These are phyloP conservation scores for Mesorhabditis sp. DNA, from an alignment of 2,888 invertebrate genomes.

Conservation along the genomic window DNA sequence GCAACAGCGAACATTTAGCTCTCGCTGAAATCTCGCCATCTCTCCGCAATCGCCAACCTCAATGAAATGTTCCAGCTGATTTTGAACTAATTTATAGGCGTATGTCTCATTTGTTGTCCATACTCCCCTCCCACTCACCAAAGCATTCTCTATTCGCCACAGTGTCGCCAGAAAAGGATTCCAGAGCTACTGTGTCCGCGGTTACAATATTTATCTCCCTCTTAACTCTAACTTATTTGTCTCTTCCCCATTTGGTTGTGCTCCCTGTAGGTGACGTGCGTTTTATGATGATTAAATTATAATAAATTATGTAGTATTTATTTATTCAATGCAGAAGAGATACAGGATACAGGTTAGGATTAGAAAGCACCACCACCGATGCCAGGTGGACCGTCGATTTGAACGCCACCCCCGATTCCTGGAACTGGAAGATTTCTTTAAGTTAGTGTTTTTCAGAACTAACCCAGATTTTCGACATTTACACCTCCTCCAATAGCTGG, in stretches of 20 bases:
- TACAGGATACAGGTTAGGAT: too few relatives aligned
- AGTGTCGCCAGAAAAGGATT: too few relatives aligned
- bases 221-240: too few relatives aligned
- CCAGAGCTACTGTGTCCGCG: too few relatives aligned
- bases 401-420: not conserved
- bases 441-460: not conserved
- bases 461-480: too few relatives aligned
- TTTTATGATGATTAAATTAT: too few relatives aligned
- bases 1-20: slow-evolving; percentile 63
- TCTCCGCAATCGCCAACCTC: slow-evolving; percentile 65
- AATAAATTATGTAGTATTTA: not conserved
- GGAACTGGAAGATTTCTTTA: not conserved
- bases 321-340: not conserved
- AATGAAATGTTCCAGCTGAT: slow-evolving; percentile 87
- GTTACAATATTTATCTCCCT: too few relatives aligned
- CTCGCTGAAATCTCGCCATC: slow-evolving; percentile 77
- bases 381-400: not conserved
- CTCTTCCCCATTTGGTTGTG: too few relatives aligned
- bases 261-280: too few relatives aligned
- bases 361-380: not conserved
- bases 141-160: not conserved
- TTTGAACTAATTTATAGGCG: not conserved
- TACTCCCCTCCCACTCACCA: not conserved
- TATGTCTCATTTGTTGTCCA: not conserved
- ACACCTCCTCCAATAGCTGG: too few relatives aligned